These are phyloP conservation scores for sheep (Ovis aries) DNA, from an alignment of 2,113 vertebrate genomes.

Conservation along the genomic window DNA sequence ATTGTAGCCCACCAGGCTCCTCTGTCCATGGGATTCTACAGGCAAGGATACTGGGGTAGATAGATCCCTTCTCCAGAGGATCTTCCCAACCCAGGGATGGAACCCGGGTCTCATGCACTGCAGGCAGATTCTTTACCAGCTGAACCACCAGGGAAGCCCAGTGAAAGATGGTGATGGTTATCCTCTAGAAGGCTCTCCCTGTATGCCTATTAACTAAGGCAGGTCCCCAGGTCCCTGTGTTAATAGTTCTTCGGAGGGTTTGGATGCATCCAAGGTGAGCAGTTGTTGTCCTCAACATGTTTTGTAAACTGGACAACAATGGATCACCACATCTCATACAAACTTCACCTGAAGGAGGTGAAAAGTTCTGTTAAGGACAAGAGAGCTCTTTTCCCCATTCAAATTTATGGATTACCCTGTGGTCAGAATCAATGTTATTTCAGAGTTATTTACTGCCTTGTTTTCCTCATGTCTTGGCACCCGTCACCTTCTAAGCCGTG, in stretches of 20 bases:
- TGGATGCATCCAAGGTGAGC: neutral
- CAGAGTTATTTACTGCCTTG: neutral
- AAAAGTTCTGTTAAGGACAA: neutral
- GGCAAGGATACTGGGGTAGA: neutral
- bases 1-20: neutral
- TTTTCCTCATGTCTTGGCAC: conserved; percentile 56
- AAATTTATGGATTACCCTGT: neutral
- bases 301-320: neutral
- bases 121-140: neutral
- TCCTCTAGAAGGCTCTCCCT: neutral
- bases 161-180: too few relatives aligned
- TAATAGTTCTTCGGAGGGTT: neutral
- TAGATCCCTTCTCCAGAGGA: neutral
- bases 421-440: neutral
- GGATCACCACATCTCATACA: too few relatives aligned
- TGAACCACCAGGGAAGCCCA: neutral
- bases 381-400: neutral
- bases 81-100: neutral
- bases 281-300: neutral
- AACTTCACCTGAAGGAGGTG: neutral
- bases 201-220: neutral
- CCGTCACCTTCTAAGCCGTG: conserved; percentile 47
- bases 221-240: rapidly evolving
- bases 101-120: neutral
- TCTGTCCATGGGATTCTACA: neutral